Percentiles rank a stretch among this genome's conserved stretches.
Evolutionary conservation across 1,140 invertebrate species (phyloP).

Genomic region (Odontomachus brunneus): DNA sequence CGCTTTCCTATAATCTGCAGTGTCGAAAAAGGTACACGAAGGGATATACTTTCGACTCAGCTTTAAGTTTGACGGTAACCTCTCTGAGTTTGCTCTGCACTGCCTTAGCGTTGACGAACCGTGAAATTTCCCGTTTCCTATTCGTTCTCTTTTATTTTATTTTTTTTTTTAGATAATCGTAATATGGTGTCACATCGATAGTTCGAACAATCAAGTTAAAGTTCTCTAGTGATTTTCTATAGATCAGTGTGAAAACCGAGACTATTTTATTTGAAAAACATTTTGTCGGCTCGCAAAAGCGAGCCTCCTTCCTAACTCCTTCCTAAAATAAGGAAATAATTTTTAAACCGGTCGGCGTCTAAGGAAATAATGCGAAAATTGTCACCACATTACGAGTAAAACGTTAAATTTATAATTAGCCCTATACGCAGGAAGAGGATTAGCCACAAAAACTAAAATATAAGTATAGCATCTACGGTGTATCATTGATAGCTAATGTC

Average conservation of each 20-base stretch:
- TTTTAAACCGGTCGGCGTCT: too few species aligned
- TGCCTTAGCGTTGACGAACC: slow-evolving; percentile 21
- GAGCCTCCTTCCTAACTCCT: too few species aligned
- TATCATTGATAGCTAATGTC: too few species aligned
- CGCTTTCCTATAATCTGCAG: slow-evolving; percentile 33
- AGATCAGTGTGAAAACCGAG: background rate
- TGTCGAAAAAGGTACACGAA: slow-evolving; percentile 20
- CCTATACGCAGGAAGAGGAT: too few species aligned
- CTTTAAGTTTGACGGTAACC: slow-evolving; percentile 37
- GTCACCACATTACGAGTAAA: too few species aligned
- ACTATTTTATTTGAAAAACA: background rate
- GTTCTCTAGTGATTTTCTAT: slow-evolving; percentile 10
- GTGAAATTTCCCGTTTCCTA: slow-evolving; percentile 30
- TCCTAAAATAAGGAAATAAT: slow-evolving; percentile 10
- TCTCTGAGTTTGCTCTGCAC: background rate
- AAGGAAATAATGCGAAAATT: too few species aligned
- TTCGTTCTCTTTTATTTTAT: background rate
- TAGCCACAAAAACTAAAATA: too few species aligned
- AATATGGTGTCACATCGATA: background rate
- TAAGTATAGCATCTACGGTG: too few species aligned
- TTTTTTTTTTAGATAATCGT: background rate
- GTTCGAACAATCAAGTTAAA: background rate
- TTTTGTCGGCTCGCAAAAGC: too few species aligned
- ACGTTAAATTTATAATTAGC: too few species aligned
- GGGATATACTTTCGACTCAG: slow-evolving; percentile 17